phyloP scores from a whole-genome alignment of 2,797 vertebrate species.

The Limnodromus scolopaceus region DNA sequence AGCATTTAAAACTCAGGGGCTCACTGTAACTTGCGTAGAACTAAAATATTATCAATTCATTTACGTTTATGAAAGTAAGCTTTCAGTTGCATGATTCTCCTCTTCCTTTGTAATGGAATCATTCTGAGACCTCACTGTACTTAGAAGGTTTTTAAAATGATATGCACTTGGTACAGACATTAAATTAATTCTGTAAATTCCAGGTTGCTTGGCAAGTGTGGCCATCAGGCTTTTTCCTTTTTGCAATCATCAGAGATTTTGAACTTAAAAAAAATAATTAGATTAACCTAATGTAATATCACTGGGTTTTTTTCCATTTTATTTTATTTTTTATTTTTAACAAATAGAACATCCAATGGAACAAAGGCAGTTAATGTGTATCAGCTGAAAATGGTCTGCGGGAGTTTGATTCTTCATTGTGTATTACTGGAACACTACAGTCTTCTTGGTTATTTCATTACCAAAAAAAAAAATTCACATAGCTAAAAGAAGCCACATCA shows the following conservation, averaged over 20 bases:
- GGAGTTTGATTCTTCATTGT: background rate
- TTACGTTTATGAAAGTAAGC: background rate
- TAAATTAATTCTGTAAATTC: background rate
- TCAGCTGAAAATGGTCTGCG: background rate
- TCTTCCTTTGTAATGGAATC: background rate
- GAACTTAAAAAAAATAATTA: background rate
- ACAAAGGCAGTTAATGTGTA: background rate
- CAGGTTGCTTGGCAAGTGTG: background rate
- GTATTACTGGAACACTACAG: background rate
- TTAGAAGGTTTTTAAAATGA: background rate
- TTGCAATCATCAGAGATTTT: background rate
- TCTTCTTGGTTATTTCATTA: background rate
- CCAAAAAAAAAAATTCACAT: background rate
- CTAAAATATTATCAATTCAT: background rate
- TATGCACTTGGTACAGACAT: background rate
- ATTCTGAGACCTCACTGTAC: background rate
- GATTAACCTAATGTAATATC: background rate
- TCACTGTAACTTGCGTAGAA: fast-evolving
- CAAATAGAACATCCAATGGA: background rate
- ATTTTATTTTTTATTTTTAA: background rate
- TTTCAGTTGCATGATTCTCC: background rate
- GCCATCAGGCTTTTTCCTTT: background rate
- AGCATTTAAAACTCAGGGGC: background rate
- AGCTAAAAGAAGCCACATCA: background rate
- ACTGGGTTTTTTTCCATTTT: background rate